Evolutionary conservation across 1,140 invertebrate species (phyloP).

Genomic region (Brachionus rotundiformis): DNA sequence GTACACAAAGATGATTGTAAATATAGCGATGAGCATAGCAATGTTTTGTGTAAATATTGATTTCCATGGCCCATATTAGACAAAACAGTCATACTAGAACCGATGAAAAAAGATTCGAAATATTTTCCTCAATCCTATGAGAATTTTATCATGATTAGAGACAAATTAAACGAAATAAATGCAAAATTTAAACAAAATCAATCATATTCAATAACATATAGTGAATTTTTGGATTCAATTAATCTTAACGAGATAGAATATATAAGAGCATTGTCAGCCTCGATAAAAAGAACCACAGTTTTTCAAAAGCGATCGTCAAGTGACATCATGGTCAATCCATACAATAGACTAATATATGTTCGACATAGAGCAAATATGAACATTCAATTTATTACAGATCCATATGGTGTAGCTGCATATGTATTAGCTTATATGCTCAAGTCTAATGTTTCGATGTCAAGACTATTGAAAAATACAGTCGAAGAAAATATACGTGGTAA

Average conservation of each 20-base stretch:
- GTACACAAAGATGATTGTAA: constrained; percentile 13
- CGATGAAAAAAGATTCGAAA: neutral
- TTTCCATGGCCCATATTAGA: neutral
- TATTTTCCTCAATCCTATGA: neutral
- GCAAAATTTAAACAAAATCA: neutral
- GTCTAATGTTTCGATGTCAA: neutral
- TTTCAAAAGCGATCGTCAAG: neutral
- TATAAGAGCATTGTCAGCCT: neutral
- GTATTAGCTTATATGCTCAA: neutral
- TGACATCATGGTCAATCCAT: too few species aligned
- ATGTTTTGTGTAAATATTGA: neutral
- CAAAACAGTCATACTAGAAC: neutral
- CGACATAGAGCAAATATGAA: neutral
- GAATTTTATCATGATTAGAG: neutral
- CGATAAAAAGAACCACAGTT: neutral
- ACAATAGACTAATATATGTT: neutral
- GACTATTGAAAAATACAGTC: too few species aligned
- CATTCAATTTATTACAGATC: neutral
- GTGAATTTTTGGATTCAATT: neutral
- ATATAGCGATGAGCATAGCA: neutral
- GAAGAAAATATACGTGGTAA: neutral
- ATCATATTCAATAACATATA: neutral
- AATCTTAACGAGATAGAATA: neutral
- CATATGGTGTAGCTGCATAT: neutral
- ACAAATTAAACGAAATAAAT: neutral